Evolutionary conservation across 1,140 invertebrate genomes (phyloP), one percentile per base, ranked within the genome.

Genomic region (Hylyphantes graminicola): DNA sequence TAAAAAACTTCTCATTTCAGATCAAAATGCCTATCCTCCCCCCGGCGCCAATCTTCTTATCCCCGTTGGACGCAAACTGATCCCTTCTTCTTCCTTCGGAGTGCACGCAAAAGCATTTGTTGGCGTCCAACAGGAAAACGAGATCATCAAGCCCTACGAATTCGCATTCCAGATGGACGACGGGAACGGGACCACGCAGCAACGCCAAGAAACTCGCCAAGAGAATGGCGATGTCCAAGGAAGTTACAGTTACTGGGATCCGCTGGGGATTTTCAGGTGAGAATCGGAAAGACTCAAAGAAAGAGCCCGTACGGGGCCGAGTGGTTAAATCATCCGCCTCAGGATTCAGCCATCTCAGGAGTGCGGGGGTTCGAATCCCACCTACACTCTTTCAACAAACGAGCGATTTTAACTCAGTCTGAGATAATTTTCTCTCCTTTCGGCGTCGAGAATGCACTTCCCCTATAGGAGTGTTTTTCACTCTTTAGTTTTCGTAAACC

Each of bases 141-240:
- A 54, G 17, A 53, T 57, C 19, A 57, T 12, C 9, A 8, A 8
- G 7, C 81, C 81, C 8, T 83, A 83, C 70, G 51, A 74, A 13
- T 83, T 75, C 21, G 81, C 59, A 12, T 83, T 55, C 61, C 55
- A 74, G 19, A 53, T 74, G 59, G 68, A 83, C 17, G 81, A 83
- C 11, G 81, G 81, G 0, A 75, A 83, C 51, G 74, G 74, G 35
- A 83, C 72, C 70, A 74, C 72, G 11, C 78, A 80, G 17, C 78
- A 80, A 51, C 81, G 74, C 51, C 86, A 87, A 61, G 87, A 87
- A 61, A 75, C 78, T 48, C 68, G 68, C 13, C 67, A 86, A 75
- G 86, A 87, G 61, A 85, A 86, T 35, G 86, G 86, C 4, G 82
- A 80, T 63, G 85, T 87, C 12, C 81, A 85, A 81, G 87, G 87